Evolutionary conservation across 92 coral and sea anemone species (phyloP), one percentile per base, ranked within the genome.

Genomic region (Desmophyllum pertusum): DNA sequence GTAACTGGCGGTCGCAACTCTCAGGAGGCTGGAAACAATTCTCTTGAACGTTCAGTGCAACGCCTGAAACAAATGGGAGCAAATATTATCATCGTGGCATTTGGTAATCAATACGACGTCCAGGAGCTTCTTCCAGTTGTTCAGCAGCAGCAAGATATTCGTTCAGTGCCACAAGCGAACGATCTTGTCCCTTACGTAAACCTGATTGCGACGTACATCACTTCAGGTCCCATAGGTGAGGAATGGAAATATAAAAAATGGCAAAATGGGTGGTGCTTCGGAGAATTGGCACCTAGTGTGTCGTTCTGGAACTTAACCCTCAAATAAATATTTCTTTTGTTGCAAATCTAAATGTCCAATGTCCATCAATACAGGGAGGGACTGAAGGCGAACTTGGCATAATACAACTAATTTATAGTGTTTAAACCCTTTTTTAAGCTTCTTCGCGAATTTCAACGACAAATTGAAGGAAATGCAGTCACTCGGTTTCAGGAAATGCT

Each of bases 91-190:
- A 81, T 93, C n/a, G 84, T 95, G 25, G 87, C 96, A 19, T 88
- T 95, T 38, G 93, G 98, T 31, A 87, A 90, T 35, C 79, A 79
- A 25, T 81, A 75, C 7, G 88, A 90, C 50, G 78, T 69, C 2
- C 87, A 81, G 33, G 98, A 93, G 39, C 90, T 93, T 42, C 83
- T 73, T 11, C 84, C 94, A n/a, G 80, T 79, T 31, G 92, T 87
- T 30, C 90, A 80, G n/a, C 87, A 87, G 53, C 76, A 83, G 6
- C 75, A 82, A 39, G 91, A 93, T 83, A 86, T 93, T 59, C 87
- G 88, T 27, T 78, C 80, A 72, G 94, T 91, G n/a, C 63, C 77
- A 33, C 76, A 79, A 3, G 73, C 65, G 29, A 70, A 65, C 39
- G 79, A 78, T 25, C 85, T 81, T 36, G 37, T 52, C 64, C n/a